phyloP scores from a whole-genome alignment of 2,888 invertebrate genomes.

The Diloba caeruleocephala region DNA sequence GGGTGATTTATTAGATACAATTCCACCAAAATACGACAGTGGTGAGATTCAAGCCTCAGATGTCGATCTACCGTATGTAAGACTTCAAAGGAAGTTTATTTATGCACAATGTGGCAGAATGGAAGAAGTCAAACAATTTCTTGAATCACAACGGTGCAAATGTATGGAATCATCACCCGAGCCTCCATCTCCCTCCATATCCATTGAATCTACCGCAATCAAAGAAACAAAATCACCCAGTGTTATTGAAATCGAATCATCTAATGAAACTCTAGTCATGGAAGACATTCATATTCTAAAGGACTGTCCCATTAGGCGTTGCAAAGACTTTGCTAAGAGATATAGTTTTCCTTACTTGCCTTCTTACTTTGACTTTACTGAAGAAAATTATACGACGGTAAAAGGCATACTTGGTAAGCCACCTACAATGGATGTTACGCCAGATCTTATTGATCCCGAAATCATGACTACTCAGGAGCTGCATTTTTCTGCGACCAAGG shows the following conservation, averaged over 20 bases:
- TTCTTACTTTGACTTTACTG: slow-evolving; percentile 75
- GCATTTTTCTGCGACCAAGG: slow-evolving; percentile 73
- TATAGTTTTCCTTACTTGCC: slow-evolving; percentile 68
- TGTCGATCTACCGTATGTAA: slow-evolving; percentile 73
- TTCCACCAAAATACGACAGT: slow-evolving; percentile 72
- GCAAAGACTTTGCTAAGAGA: slow-evolving; percentile 63
- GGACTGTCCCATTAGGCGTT: slow-evolving; percentile 67
- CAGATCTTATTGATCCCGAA: slow-evolving; percentile 63
- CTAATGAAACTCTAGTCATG: slow-evolving; percentile 67
- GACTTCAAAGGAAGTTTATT: slow-evolving; percentile 73
- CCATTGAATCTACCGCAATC: slow-evolving; percentile 17
- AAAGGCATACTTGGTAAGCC: slow-evolving; percentile 65
- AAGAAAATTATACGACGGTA: slow-evolving; percentile 75
- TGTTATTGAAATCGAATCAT: slow-evolving; percentile 61
- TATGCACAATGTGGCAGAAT: slow-evolving; percentile 81
- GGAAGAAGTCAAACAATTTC: slow-evolving; percentile 72
- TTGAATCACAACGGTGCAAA: slow-evolving; percentile 74
- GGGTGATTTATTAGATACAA: slow-evolving; percentile 70
- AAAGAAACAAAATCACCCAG: slow-evolving; percentile 6
- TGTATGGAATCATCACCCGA: slow-evolving; percentile 56
- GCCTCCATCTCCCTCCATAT: slow-evolving; percentile 8
- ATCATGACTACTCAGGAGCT: slow-evolving; percentile 63
- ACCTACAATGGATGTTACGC: slow-evolving; percentile 37
- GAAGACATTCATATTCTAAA: slow-evolving; percentile 66
- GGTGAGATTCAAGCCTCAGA: slow-evolving; percentile 75